phyloP scores from a whole-genome alignment of 2,797 vertebrate genomes.

The Pangasius macronema region DNA sequence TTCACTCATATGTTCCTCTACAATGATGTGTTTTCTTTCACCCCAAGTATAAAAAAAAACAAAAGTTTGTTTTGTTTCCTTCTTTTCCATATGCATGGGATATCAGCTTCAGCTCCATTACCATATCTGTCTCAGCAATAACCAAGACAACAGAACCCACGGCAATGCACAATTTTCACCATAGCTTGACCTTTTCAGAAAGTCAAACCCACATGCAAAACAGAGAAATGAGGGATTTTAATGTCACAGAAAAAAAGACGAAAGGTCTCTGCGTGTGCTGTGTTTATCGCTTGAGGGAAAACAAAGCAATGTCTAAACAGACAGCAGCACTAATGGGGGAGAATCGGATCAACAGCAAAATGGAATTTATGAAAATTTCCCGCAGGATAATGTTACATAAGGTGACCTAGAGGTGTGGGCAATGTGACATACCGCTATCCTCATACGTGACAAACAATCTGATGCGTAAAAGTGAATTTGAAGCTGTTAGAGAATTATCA shows the following conservation, averaged over 20 bases:
- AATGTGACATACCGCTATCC: background rate
- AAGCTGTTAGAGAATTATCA: background rate
- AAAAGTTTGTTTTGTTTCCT: background rate
- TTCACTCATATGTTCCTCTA: background rate
- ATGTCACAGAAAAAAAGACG: background rate
- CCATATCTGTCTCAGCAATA: constrained; percentile 6
- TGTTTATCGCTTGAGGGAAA: background rate
- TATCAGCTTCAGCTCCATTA: background rate
- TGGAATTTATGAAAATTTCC: background rate
- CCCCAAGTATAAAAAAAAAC: background rate
- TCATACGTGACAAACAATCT: background rate
- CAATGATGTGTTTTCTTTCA: background rate
- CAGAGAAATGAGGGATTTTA: background rate
- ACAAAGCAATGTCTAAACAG: background rate
- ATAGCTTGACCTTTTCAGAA: constrained; percentile 18
- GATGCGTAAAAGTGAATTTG: background rate
- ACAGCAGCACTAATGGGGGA: background rate
- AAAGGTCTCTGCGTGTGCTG: constrained; percentile 24
- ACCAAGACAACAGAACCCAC: background rate
- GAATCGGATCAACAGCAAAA: background rate
- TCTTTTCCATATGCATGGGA: background rate
- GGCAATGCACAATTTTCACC: background rate
- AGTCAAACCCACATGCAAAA: constrained; percentile 12
- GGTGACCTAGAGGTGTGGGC: background rate
- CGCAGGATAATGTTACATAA: background rate